Evolutionary conservation across 2,113 vertebrate species (phyloP), one percentile per base, ranked within the genome.

Genomic region (Eurystomus gularis): DNA sequence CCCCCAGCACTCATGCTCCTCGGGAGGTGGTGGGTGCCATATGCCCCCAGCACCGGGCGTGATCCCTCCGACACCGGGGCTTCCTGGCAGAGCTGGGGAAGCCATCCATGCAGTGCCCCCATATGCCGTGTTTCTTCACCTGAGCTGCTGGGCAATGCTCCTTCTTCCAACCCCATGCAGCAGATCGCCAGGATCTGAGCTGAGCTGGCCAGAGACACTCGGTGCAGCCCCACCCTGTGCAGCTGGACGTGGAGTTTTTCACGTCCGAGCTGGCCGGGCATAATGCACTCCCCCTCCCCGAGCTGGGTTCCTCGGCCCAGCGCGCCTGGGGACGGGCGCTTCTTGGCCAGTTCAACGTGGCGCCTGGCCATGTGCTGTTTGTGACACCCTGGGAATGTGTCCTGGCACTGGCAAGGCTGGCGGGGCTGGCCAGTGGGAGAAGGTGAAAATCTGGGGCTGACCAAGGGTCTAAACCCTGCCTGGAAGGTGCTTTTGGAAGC

Each of bases 381-480:
- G 77, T 95, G 91, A 95, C 94, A 92, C 94, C 81, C 80, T 48
- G 91, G 93, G 77, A 96, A 95, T 91, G 91, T 39, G 76, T 71
- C 83, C 82, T 31, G 51, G 54, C 71, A 6, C 19, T 37, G 55
- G 5, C 0, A 1, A 44, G 66, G 24, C 68, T 71, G 55, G 5
- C 0, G 1, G 52, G 66, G 24, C 68, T 71, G 49, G 35, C 35
- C 4, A 13, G 18, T 2, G 6, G 66, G 87, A 88, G 54, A 72
- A 77, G 61, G 39, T 57, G 69, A 73, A 68, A 51, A 52, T 4
- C 26, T 2, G 2, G 23, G n/a, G 23, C 69, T 82, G 66, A 24
- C 51, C 3, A 0, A 82, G 37, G 29, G 31, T 37, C 73, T 33
- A 48, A 9, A 80, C 11, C 11, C 11, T 35, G 37, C 29, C 33